Evolutionary conservation across 2,797 vertebrate species (phyloP).

Genomic region (Lagodon rhomboides): DNA sequence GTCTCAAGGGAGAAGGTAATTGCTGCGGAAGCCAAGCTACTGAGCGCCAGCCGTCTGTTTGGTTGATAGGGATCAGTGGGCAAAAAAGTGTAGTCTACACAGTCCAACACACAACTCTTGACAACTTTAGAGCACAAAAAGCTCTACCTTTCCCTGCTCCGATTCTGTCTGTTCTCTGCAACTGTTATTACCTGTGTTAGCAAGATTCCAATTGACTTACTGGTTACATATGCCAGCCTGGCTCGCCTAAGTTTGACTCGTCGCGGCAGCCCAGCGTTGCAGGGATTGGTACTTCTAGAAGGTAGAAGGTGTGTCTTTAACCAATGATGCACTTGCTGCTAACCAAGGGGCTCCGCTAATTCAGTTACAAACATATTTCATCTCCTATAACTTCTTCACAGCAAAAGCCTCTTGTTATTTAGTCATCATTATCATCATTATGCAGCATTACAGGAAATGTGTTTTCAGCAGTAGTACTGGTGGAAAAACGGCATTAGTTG

Average conservation of each 20-base stretch:
- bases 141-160: background rate
- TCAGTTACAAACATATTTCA: no score
- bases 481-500: background rate
- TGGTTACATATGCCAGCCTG: no score
- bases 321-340: no score
- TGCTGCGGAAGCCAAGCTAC: constrained; percentile 81
- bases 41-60: constrained; percentile 75
- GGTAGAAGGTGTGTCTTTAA: no score
- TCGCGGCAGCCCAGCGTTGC: no score
- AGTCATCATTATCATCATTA: no score
- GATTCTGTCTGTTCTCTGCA: constrained; percentile 1
- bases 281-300: background rate
- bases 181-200: background rate
- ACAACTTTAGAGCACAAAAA: constrained; percentile 17
- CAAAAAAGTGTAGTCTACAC: constrained; percentile 54
- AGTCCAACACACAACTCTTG: constrained; percentile 26
- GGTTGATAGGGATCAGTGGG: constrained; percentile 80
- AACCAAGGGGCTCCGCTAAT: no score
- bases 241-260: no score
- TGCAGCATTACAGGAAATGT: no score
- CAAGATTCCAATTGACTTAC: background rate
- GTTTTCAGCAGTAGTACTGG: no score
- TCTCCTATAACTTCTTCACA: no score
- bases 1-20: constrained; percentile 76
- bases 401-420: no score